A percentile compares a stretch with the other conserved stretches of the same genome.
phyloP scores from a whole-genome alignment of 2,113 vertebrate genomes.

The Lanius ludovicianus region DNA sequence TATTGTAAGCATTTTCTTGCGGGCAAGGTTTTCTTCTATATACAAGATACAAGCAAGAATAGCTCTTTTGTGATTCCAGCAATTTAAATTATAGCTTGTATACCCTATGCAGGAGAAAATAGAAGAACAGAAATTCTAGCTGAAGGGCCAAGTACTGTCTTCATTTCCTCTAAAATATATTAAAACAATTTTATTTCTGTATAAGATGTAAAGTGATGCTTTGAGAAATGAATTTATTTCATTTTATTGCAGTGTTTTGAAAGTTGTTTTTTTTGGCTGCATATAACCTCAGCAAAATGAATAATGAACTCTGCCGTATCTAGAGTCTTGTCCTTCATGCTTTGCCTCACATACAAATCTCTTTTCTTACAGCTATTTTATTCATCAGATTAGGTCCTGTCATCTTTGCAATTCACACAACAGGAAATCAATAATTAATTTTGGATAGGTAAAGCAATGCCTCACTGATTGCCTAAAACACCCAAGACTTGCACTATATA shows the following conservation, averaged over 20 bases:
- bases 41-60: not conserved
- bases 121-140: not conserved
- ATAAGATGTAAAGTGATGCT: conserved; percentile 5
- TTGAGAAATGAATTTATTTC: conserved; percentile 25
- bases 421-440: conserved; percentile 75
- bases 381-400: conserved; percentile 51
- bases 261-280: not conserved
- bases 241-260: conserved; percentile 12
- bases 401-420: conserved; percentile 21
- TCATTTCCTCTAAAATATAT: not conserved
- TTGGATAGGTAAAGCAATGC: conserved; percentile 48
- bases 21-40: not conserved
- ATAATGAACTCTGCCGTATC: not conserved
- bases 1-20: not conserved
- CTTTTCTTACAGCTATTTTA: conserved; percentile 22
- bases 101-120: not conserved
- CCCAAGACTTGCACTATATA: not conserved
- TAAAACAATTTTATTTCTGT: not conserved
- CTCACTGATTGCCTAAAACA: conserved; percentile 1
- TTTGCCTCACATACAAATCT: conserved; percentile 19
- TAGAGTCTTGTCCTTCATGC: conserved; percentile 41
- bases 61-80: not conserved
- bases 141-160: not conserved
- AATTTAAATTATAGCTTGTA: not conserved
- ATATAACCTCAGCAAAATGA: not conserved